These are phyloP conservation scores for Odontamblyopus rebecca DNA, from an alignment of 2,797 vertebrate species.

Conservation along the genomic window DNA sequence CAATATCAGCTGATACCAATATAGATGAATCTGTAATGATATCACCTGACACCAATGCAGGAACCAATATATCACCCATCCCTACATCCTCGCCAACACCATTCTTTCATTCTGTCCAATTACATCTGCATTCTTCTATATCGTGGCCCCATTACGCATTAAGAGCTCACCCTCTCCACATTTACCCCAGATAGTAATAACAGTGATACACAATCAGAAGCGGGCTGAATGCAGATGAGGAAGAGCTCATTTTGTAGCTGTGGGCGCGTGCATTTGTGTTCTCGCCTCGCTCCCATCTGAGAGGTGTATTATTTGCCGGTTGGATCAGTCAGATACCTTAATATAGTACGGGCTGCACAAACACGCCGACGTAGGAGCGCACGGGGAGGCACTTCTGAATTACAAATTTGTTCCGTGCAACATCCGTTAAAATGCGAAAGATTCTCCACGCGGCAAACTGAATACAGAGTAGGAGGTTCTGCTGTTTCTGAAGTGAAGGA, in stretches of 20 bases:
- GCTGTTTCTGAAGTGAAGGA: neutral
- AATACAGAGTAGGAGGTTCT: neutral
- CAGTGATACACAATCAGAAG: conserved; percentile 16
- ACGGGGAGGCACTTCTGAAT: conserved; percentile 16
- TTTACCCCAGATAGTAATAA: conserved; percentile 6
- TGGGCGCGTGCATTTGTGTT: conserved; percentile 32
- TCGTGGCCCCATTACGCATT: neutral
- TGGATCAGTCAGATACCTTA: conserved; percentile 31
- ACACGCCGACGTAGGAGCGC: neutral
- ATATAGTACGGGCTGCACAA: conserved; percentile 19
- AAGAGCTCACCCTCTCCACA: conserved; percentile 2
- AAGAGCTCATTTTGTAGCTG: conserved; percentile 41
- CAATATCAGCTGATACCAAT: no score
- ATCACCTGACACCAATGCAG: no score
- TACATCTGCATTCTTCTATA: neutral
- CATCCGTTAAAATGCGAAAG: conserved; percentile 15
- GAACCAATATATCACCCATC: no score
- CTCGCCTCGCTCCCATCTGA: conserved; percentile 29
- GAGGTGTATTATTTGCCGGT: conserved; percentile 23
- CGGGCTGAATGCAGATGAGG: conserved; percentile 51
- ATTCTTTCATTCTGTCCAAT: conserved; percentile 2
- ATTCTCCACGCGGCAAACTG: conserved; percentile 7
- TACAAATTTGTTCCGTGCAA: conserved; percentile 4
- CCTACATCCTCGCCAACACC: neutral
- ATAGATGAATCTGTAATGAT: no score